phyloP scores from a whole-genome alignment of 2,797 vertebrate species.

The Spinus olivaceus region DNA sequence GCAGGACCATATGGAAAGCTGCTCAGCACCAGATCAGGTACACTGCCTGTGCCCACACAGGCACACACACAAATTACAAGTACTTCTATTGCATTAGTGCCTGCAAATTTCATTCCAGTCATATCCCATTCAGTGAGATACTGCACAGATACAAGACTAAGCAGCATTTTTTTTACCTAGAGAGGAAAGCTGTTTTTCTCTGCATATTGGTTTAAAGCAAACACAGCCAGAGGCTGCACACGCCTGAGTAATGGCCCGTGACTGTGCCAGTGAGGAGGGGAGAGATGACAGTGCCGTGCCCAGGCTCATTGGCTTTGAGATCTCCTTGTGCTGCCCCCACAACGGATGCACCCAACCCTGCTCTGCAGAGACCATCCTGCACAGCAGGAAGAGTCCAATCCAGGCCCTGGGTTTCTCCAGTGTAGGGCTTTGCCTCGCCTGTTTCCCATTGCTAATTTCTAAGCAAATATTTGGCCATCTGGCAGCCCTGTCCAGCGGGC shows the following conservation, averaged over 20 bases:
- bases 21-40: too few species aligned
- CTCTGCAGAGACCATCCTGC: not conserved
- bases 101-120: conserved; percentile 52
- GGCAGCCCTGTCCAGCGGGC: conserved; percentile 5
- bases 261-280: not conserved
- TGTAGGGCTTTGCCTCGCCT: not conserved
- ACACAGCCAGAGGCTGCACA: conserved; percentile 9
- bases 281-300: not conserved
- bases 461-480: conserved; percentile 54
- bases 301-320: not conserved
- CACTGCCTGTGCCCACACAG: not conserved
- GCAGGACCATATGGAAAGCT: not conserved
- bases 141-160: conserved; percentile 34
- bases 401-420: not conserved
- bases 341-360: not conserved
- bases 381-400: not conserved
- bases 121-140: conserved; percentile 37
- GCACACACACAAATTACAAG: not conserved
- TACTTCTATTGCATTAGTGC: conserved; percentile 50
- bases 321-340: not conserved
- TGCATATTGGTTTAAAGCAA: conserved; percentile 25
- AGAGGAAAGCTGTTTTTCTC: conserved; percentile 35
- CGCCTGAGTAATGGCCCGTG: not conserved
- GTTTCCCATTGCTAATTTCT: conserved; percentile 16
- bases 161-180: not conserved